phyloP scores from a whole-genome alignment of 2,888 invertebrate genomes.

The Caradrina clavipalpis region DNA sequence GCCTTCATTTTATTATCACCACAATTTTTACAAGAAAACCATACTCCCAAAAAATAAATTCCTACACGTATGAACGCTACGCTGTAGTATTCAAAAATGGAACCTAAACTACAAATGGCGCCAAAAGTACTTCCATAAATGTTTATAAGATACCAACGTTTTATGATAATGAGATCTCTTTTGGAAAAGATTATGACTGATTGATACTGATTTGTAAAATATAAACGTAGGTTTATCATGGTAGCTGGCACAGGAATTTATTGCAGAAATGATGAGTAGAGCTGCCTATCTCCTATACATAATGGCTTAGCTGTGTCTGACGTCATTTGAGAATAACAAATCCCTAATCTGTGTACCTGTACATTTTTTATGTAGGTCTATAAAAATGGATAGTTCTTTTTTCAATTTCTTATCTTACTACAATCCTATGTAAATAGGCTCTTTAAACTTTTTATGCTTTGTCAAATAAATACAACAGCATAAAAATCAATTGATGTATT shows the following conservation, averaged over 20 bases:
- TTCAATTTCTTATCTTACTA: too few species aligned
- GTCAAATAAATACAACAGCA: too few species aligned
- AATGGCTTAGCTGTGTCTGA: not conserved
- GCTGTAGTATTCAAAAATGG: not conserved
- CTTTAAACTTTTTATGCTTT: too few species aligned
- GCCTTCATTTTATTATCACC: too few species aligned
- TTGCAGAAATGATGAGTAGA: too few species aligned
- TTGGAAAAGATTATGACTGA: constrained; percentile 24
- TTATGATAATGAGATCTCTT: constrained; percentile 7
- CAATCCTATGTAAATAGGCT: too few species aligned
- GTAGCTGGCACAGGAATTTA: not conserved
- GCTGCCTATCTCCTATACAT: not conserved
- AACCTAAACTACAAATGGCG: not conserved
- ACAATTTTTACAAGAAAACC: not conserved
- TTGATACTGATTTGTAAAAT: constrained; percentile 9
- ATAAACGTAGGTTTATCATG: not conserved
- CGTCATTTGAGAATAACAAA: not conserved
- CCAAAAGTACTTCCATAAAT: constrained; percentile 19
- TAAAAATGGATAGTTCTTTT: too few species aligned
- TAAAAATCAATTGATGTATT: too few species aligned
- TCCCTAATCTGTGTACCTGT: not conserved
- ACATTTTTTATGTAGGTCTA: too few species aligned
- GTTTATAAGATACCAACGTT: constrained; percentile 15
- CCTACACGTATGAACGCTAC: not conserved
- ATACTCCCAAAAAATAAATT: not conserved